phyloP scores from a whole-genome alignment of 64 coral and sea anemone species.

The Anthopleura sola region DNA sequence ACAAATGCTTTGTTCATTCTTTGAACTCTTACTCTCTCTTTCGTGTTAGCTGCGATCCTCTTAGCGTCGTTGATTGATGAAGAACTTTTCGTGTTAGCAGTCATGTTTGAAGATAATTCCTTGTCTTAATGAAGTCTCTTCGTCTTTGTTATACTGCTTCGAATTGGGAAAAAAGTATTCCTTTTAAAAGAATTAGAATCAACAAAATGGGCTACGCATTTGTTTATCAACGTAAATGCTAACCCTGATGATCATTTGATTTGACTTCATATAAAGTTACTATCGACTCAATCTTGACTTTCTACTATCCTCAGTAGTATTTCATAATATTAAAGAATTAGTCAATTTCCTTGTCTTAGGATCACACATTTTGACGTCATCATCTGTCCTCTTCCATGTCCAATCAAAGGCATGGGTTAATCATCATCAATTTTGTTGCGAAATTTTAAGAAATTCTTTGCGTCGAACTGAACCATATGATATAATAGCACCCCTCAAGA shows the following conservation, averaged over 20 bases:
- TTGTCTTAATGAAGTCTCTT: not conserved
- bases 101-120: not conserved
- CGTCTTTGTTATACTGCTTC: not conserved
- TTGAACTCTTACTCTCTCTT: slow-evolving; percentile 19
- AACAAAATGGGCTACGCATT: not conserved
- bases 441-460: not conserved
- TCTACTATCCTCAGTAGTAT: not conserved
- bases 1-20: slow-evolving; percentile 23
- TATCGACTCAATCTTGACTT: not conserved
- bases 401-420: not conserved
- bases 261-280: not conserved
- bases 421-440: not conserved
- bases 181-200: not conserved
- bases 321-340: not conserved
- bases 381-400: not conserved
- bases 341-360: not conserved
- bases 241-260: not conserved
- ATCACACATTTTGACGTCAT: not conserved
- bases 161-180: not conserved
- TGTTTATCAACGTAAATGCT: not conserved
- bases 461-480: not conserved
- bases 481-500: not conserved
- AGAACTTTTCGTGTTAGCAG: not conserved
- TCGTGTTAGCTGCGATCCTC: slow-evolving; percentile 6
- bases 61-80: not conserved